Percentiles rank a stretch among this genome's conserved stretches.
Conservation (phyloP, 2,113 vertebrate genomes). For the Psittacula cyanocephala region DNA sequence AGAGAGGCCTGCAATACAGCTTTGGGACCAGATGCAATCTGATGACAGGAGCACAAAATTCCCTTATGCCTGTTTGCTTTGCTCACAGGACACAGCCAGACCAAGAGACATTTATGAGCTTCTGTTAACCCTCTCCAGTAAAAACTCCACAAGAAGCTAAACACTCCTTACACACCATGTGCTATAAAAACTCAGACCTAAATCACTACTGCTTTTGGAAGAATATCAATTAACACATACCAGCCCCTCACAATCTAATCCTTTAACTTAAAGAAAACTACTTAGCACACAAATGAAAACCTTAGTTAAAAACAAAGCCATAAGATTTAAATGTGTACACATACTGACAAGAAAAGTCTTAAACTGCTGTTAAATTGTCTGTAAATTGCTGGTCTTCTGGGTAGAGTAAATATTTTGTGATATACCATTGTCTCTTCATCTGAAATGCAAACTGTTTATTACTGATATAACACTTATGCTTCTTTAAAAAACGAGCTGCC, state of each 20-base stretch:
- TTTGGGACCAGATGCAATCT: not conserved
- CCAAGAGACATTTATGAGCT: not conserved
- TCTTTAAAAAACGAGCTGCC: not conserved
- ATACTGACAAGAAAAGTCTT: not conserved
- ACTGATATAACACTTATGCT: not conserved
- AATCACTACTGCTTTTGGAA: not conserved
- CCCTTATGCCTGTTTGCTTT: not conserved
- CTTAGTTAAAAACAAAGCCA: not conserved
- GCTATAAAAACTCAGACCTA: not conserved
- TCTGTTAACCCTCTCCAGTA: not conserved
- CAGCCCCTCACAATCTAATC: not conserved
- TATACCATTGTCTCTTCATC: not conserved
- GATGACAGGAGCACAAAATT: not conserved
- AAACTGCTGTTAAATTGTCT: not conserved
- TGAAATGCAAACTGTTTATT: slow-evolving; percentile 9
- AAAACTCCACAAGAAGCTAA: not conserved
- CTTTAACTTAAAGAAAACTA: not conserved
- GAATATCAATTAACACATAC: not conserved
- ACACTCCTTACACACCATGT: not conserved
- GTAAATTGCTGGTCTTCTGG: not conserved
- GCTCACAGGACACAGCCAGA: fast-evolving
- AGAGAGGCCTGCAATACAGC: not conserved
- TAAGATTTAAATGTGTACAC: not conserved
- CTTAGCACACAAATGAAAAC: not conserved
- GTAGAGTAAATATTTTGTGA: slow-evolving; percentile 1